Evolutionary conservation across 2,113 vertebrate species (phyloP).

Genomic region (Hypocryptadius cinnamomeus): DNA sequence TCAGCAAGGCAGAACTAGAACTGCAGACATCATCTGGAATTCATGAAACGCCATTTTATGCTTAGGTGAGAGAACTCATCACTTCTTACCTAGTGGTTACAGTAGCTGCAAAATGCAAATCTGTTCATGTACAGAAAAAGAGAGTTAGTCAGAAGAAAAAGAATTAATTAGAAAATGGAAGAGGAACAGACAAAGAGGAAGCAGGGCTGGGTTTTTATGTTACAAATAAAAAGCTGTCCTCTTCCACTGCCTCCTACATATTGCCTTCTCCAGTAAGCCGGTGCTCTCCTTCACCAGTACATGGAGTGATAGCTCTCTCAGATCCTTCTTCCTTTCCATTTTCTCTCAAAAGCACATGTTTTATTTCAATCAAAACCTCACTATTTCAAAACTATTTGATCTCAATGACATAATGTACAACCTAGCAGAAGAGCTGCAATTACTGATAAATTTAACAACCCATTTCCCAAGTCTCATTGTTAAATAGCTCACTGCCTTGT

Average conservation of each 20-base stretch:
- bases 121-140: background rate
- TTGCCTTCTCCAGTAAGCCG: background rate
- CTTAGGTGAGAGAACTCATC: background rate
- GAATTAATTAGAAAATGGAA: background rate
- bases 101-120: background rate
- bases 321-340: background rate
- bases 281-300: background rate
- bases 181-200: constrained; percentile 16
- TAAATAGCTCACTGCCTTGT: background rate
- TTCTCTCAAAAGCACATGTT: background rate
- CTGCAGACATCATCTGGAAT: background rate
- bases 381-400: background rate
- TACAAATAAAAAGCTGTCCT: background rate
- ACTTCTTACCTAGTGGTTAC: background rate
- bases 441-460: background rate
- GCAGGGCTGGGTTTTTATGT: background rate
- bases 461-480: background rate
- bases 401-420: background rate
- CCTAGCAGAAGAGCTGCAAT: background rate
- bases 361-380: background rate
- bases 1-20: background rate
- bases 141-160: background rate
- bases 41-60: background rate
- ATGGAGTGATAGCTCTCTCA: background rate
- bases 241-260: background rate